Evolutionary conservation across 2,797 vertebrate genomes (phyloP), one percentile per base, ranked within the genome.

Genomic region (Sebastes vulpes): DNA sequence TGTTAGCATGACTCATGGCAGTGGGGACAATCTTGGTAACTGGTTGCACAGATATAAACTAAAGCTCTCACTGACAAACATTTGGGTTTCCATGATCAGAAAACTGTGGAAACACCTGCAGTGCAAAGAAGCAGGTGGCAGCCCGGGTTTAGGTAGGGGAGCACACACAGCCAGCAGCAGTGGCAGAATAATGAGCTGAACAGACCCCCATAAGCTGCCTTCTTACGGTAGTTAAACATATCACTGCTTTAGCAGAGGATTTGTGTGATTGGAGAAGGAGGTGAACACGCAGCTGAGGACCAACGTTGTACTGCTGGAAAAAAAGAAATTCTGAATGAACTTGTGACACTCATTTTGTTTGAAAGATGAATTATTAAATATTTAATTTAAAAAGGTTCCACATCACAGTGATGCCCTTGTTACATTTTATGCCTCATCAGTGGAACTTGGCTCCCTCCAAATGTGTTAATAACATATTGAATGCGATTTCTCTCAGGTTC

Each of bases 121-220:
- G 31, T 31, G 63, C 29, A 50, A 29, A 38, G 67, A 73, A 68
- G 66, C 72, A 81, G 81, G 79, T 73, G 84, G 77, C 71, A 42
- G 68, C 64, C 61, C 14, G 48, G 58, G 38, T 75, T 71, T 53
- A 73, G 64, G 61, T 61, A 71, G 79, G 68, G 82, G 66, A 79
- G 79, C 28, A 83, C 72, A 77, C 72, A 77, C 64, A 80, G 75
- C 80, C 82, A 58, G 73, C 63, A 79, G 76, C 57, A 25, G 65
- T n/a, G 31, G 68, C 74, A 79, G 31, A 71, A 87, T 67, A 81
- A 85, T 77, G 85, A 89, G 57, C 78, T 77, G 64, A 66, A 79
- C 72, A 79, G 67, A 79, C 38, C 54, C 28, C 48, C 11, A 50
- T 84, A 81, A 77, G 71, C 83, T 65, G 71, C 54, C 63, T 67